Evolutionary conservation across 2,797 vertebrate genomes (phyloP), one percentile per base, ranked within the genome.

Genomic region (Eupleurogrammus muticus): DNA sequence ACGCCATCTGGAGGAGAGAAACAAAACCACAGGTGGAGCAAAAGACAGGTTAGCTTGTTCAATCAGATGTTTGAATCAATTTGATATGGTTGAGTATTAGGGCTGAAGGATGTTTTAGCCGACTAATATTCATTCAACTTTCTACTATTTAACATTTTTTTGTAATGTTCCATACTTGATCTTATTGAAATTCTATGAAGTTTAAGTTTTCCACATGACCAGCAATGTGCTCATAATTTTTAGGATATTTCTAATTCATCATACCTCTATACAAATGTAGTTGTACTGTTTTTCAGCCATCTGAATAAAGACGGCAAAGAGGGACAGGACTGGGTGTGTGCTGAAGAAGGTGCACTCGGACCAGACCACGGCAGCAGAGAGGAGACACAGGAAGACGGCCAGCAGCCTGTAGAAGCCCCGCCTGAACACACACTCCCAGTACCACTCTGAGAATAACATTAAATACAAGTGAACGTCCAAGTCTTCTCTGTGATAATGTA

Each of bases 341-440:
- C 96, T 98, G 92, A 98, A 99, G 93, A 99, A 98, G 0, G 97
- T 98, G 89, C 97, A 98, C 77, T 98, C 97, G 1, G 97, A 99
- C 97, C 97, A 99, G 38, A 98, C 96, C 13, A 99, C 96, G 9
- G 95, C 92, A 74, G 94, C 92, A 0, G 97, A 97, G 77, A 99
- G 95, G 0, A 92, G 71, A 19, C 94, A 94, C 80, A 99, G 90
- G 38, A 95, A 69, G 84, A 97, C 75, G 0, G 96, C 96, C 85
- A 98, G 92, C 61, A 94, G 85, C 60, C 94, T 94, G 79, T 93
- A 95, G 90, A 95, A 96, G 90, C 94, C 94, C 0, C 94, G 95
- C 32, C 94, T 92, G 42, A 97, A 84, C 66, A 96, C 94, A 88
- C 97, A 99, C 79, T 97, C 95, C 97, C 97, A 99, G 89, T 97